Evolutionary conservation across 2,888 invertebrate genomes (phyloP).

Genomic region (Leucania comma): DNA sequence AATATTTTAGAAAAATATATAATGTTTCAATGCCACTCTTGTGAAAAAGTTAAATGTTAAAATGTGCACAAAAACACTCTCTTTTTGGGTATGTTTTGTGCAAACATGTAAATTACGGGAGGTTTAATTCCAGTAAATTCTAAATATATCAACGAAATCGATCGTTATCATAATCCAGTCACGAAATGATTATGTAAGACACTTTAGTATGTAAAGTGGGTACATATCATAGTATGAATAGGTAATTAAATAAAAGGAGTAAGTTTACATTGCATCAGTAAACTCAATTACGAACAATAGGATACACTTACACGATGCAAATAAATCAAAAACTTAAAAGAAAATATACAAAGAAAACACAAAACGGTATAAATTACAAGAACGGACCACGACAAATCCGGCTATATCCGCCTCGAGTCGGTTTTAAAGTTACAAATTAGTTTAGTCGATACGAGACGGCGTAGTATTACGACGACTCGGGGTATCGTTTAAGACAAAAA

Average conservation of each 20-base stretch:
- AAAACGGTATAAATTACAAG: conserved; percentile 51
- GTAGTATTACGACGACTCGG: conserved; percentile 45
- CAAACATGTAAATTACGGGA: neutral
- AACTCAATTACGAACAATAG: conserved; percentile 23
- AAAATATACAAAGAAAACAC: conserved; percentile 34
- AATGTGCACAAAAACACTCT: too few relatives aligned
- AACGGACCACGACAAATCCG: conserved; percentile 63
- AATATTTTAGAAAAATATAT: neutral
- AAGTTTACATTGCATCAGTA: neutral
- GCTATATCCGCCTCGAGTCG: conserved; percentile 56
- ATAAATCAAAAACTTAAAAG: conserved; percentile 43
- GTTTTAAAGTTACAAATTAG: conserved; percentile 71
- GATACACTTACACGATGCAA: conserved; percentile 19
- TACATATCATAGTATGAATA: neutral
- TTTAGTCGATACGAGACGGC: conserved; percentile 59
- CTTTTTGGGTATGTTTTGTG: too few relatives aligned
- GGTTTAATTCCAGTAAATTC: neutral
- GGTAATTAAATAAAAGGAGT: neutral
- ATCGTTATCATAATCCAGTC: too few relatives aligned
- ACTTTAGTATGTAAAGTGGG: neutral
- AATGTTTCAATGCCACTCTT: neutral
- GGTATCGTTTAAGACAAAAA: conserved; percentile 47
- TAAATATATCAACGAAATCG: too few relatives aligned
- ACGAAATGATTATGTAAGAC: neutral
- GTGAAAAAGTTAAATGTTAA: neutral